Evolutionary conservation across 2,797 vertebrate species (phyloP).

Genomic region (Geotrypetes seraphini): DNA sequence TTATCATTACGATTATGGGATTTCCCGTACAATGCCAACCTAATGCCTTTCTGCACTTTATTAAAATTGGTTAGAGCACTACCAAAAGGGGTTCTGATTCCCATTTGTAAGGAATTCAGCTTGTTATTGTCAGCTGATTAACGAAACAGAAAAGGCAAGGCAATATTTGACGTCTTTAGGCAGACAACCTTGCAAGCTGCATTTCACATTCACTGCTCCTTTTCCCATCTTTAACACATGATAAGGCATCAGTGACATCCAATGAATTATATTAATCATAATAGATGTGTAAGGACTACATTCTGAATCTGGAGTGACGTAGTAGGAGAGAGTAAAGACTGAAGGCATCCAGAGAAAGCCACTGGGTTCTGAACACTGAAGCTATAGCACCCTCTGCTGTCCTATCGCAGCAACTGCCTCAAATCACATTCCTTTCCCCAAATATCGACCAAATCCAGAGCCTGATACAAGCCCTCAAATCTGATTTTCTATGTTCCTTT

Average conservation of each 20-base stretch:
- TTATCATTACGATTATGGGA: too few relatives aligned
- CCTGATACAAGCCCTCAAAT: slow-evolving; percentile 15
- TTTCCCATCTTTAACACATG: background rate
- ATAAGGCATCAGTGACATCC: slow-evolving; percentile 38
- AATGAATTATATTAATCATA: slow-evolving; percentile 33
- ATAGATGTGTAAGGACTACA: slow-evolving; percentile 28
- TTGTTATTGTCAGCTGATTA: too few relatives aligned
- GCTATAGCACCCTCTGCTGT: slow-evolving; percentile 51
- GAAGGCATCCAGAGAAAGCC: background rate
- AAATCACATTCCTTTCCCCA: slow-evolving; percentile 3
- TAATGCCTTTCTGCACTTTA: too few relatives aligned
- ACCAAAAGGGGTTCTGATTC: too few relatives aligned
- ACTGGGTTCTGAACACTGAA: slow-evolving; percentile 17
- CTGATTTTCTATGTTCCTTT: slow-evolving; percentile 36
- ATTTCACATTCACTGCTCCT: slow-evolving; percentile 1
- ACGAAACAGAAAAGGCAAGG: too few relatives aligned
- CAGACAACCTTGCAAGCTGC: background rate
- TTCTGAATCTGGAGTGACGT: background rate
- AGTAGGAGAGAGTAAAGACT: slow-evolving; percentile 1
- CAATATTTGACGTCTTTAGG: background rate
- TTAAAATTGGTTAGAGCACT: too few relatives aligned
- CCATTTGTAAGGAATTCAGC: too few relatives aligned
- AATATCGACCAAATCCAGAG: slow-evolving; percentile 10
- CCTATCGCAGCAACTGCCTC: background rate
- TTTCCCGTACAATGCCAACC: too few relatives aligned